A percentile compares a stretch with the other conserved stretches of the same genome.
Conservation (phyloP, 2,888 invertebrate genomes). For the Tiliacea citrago region DNA sequence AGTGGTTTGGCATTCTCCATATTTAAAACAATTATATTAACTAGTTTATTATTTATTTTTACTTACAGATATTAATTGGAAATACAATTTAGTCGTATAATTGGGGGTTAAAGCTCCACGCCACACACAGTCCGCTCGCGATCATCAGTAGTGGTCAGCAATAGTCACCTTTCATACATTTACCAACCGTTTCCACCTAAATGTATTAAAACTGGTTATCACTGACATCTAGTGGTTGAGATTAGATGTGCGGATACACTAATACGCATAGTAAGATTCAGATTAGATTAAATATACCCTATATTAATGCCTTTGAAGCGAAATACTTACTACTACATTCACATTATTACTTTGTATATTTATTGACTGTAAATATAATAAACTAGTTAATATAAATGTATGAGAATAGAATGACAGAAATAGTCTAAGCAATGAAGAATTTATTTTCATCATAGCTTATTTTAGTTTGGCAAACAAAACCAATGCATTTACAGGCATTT, state of each 20-base stretch:
- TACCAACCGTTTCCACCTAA: background rate
- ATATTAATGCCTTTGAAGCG: constrained; percentile 17
- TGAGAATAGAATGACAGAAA: constrained; percentile 63
- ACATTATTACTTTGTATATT: background rate
- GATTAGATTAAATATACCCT: constrained; percentile 17
- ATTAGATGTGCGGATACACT: background rate
- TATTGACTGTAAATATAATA: constrained; percentile 38
- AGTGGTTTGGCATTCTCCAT: constrained; percentile 71
- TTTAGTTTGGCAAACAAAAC: constrained; percentile 46
- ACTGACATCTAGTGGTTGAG: no score
- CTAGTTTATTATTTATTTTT: constrained; percentile 47
- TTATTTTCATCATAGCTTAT: constrained; percentile 14
- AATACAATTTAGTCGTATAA: background rate
- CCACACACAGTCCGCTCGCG: background rate
- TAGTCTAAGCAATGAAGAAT: constrained; percentile 41
- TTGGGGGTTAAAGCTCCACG: background rate
- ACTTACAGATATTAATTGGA: constrained; percentile 2
- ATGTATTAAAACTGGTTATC: background rate
- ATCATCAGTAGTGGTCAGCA: background rate
- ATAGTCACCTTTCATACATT: background rate
- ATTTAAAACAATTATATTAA: constrained; percentile 59
- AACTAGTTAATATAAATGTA: constrained; percentile 54
- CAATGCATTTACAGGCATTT: constrained; percentile 43
- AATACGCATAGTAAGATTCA: background rate
- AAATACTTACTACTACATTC: constrained; percentile 2